A percentile compares a stretch with the other conserved stretches of the same genome.
Conservation (phyloP, 2,113 vertebrate genomes). For the Tringa solitaria region DNA sequence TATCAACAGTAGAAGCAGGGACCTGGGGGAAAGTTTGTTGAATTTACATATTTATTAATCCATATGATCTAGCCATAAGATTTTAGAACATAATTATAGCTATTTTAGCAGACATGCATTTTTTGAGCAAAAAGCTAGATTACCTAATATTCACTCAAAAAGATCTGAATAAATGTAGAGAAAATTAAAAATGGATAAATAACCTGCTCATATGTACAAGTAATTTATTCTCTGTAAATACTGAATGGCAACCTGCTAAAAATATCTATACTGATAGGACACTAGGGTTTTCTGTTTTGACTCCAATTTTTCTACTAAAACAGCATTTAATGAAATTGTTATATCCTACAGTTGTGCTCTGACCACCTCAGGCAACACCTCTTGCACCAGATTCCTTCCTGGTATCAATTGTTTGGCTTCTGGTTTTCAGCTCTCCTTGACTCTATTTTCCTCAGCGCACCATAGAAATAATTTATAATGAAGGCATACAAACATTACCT, state of each 20-base stretch:
- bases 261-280: background rate
- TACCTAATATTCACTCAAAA: too few relatives aligned
- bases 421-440: background rate
- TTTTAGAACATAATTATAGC: background rate
- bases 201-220: too few relatives aligned
- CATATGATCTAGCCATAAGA: background rate
- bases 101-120: background rate
- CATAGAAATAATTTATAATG: fast-evolving
- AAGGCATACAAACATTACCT: background rate
- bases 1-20: background rate
- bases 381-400: background rate
- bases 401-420: fast-evolving
- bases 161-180: background rate
- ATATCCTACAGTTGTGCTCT: background rate
- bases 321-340: background rate
- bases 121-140: background rate
- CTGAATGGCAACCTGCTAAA: background rate
- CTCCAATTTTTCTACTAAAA: background rate
- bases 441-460: background rate
- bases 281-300: background rate
- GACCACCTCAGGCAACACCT: background rate
- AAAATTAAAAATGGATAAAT: background rate
- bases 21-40: background rate
- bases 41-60: background rate
- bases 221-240: background rate